Conservation (phyloP, 2,797 vertebrate genomes). For the Brachyalestes nurse region DNA sequence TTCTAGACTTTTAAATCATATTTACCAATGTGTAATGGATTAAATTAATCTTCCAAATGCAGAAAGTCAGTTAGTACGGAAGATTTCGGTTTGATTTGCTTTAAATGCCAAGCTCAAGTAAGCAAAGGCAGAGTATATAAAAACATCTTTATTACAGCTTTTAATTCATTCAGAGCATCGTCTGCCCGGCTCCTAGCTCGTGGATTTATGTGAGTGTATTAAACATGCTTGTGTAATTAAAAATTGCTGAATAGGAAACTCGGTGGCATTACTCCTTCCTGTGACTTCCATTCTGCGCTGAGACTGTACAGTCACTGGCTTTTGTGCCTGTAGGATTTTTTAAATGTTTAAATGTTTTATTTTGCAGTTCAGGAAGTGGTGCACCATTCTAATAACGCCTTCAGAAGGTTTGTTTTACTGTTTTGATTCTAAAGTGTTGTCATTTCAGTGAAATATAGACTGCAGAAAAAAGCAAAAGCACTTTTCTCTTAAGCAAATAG, state of each 20-base stretch:
- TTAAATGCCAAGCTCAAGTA: constrained; percentile 28
- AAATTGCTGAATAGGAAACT: not conserved
- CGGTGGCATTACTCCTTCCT: not conserved
- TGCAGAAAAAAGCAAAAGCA: no score
- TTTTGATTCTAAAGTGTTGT: no score
- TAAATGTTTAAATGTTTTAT: no score
- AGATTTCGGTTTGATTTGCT: constrained; percentile 19
- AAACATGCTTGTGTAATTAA: not conserved
- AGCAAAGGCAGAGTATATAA: not conserved
- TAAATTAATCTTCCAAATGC: constrained; percentile 21
- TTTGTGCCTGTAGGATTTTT: no score
- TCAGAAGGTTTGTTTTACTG: no score
- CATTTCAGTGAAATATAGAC: no score
- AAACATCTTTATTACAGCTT: not conserved
- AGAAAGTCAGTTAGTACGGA: constrained; percentile 13
- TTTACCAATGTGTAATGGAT: constrained; percentile 35
- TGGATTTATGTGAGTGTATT: not conserved
- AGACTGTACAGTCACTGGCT: no score
- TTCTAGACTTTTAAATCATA: constrained; percentile 18
- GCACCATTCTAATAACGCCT: no score
- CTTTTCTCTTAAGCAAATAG: no score
- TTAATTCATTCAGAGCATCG: not conserved
- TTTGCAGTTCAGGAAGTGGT: no score
- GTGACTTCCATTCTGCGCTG: no score
- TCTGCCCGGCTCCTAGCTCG: not conserved